Evolutionary conservation across 2,113 vertebrate species (phyloP), one percentile per base, ranked within the genome.

Genomic region (Sakesphorus luctuosus): DNA sequence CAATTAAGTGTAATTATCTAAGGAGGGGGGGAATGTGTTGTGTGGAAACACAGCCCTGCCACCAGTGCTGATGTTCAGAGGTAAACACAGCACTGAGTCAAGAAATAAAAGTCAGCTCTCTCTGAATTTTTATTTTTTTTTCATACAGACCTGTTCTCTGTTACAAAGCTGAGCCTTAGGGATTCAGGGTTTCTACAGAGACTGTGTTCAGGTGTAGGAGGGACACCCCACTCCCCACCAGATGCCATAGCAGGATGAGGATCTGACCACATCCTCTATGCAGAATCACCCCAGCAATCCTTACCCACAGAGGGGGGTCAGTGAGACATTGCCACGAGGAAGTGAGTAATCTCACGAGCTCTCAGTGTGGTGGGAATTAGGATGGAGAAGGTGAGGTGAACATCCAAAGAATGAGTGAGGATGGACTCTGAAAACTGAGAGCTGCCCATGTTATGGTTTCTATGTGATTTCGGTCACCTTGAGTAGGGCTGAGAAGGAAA

Each of bases 1-100:
- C 72, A 93, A 90, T 93, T 90, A 89, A 71, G 23, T 63, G 50
- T 36, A 92, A 95, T 94, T 96, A 89, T 47, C 44, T 28, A 5
- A 56, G 56, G 29, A 26, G 24, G 67, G 18, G 3, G 36, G 10
- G 55, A 10, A 55, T 31, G 43, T 69, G 62, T 56, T 43, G 29
- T 29, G 21, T 29, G n/a, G 63, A 73, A 92, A 86, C 87, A 87
- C 36, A 85, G 59, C 33, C 79, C 75, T 93, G 50, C 46, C 7
- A 1, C 4, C 43, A 59, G 78, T 28, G 47, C 55, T 79, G 62
- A 31, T 85, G 63, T 84, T 58, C 43, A 25, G 66, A 92, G 47
- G 44, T 71, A 94, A 94, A 89, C 69, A 84, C 2, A 0, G 33
- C 74, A 33, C 67, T 73, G 13, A 80, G 40, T 59, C 38, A 65